phyloP scores from a whole-genome alignment of 2,113 vertebrate species.

The Pelecanoides urinatrix region DNA sequence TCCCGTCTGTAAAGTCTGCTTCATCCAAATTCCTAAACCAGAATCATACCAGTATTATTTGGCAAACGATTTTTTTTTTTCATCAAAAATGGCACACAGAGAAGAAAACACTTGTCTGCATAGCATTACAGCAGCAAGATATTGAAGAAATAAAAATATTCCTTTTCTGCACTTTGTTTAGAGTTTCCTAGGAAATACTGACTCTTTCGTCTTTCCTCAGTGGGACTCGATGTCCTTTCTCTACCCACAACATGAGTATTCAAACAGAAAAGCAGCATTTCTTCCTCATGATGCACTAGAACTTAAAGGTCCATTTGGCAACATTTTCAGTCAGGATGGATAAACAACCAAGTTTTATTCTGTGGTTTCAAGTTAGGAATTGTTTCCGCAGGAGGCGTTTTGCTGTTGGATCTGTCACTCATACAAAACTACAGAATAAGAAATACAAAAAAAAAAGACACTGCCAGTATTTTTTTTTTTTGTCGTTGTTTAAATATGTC shows the following conservation, averaged over 20 bases:
- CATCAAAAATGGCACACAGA: slow-evolving; percentile 83
- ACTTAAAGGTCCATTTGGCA: slow-evolving; percentile 74
- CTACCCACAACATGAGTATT: slow-evolving; percentile 58
- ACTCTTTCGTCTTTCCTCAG: slow-evolving; percentile 59
- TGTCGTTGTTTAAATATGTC: slow-evolving; percentile 46
- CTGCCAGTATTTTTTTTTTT: slow-evolving; percentile 17
- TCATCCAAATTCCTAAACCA: slow-evolving; percentile 74
- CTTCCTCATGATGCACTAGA: slow-evolving; percentile 59
- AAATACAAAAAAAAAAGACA: slow-evolving; percentile 44
- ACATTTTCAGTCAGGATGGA: slow-evolving; percentile 61
- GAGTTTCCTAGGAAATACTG: slow-evolving; percentile 74
- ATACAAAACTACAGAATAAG: slow-evolving; percentile 38
- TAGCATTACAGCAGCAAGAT: slow-evolving; percentile 88
- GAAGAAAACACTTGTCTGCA: slow-evolving; percentile 86
- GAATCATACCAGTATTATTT: slow-evolving; percentile 82
- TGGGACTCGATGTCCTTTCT: slow-evolving; percentile 62
- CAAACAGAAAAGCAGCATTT: slow-evolving; percentile 68
- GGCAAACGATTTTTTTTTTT: slow-evolving; percentile 83
- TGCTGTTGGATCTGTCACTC: slow-evolving; percentile 61
- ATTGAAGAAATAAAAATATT: slow-evolving; percentile 80
- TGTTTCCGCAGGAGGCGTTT: slow-evolving; percentile 32
- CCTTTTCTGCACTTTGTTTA: slow-evolving; percentile 74
- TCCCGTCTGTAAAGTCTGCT: slow-evolving; percentile 72
- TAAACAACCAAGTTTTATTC: slow-evolving; percentile 27
- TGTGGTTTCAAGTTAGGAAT: slow-evolving; percentile 64